phyloP scores from a whole-genome alignment of 2,888 invertebrate genomes.

The Scaptomyza tumidula region DNA sequence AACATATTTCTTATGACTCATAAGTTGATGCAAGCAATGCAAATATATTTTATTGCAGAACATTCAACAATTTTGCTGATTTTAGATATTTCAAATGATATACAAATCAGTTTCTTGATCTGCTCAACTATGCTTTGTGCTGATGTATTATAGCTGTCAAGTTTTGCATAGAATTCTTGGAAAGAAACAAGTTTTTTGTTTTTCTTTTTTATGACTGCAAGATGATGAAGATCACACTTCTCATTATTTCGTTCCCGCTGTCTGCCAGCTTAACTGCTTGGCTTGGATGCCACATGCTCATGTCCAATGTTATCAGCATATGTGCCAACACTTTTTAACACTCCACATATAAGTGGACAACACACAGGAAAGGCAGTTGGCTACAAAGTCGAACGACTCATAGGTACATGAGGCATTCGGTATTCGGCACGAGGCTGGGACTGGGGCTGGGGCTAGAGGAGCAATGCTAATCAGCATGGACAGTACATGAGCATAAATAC shows the following conservation, averaged over 20 bases:
- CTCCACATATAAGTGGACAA: slow-evolving; percentile 20
- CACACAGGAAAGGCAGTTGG: slow-evolving; percentile 22
- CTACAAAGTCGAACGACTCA: neutral
- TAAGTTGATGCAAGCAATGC: slow-evolving; percentile 9
- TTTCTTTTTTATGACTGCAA: neutral
- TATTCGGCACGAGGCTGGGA: neutral
- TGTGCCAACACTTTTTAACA: slow-evolving; percentile 56
- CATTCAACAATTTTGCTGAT: neutral
- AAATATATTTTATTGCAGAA: neutral
- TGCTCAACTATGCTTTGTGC: slow-evolving; percentile 20
- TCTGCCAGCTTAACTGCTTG: slow-evolving; percentile 25
- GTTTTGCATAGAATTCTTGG: slow-evolving; percentile 30
- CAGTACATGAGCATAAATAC: slow-evolving; percentile 41
- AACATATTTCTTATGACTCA: neutral
- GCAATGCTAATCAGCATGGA: slow-evolving; percentile 50
- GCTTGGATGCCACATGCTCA: slow-evolving; percentile 12
- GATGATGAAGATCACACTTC: slow-evolving; percentile 39
- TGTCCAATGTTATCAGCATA: slow-evolving; percentile 51
- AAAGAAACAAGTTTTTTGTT: slow-evolving; percentile 3
- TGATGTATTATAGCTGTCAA: slow-evolving; percentile 44
- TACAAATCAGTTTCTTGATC: slow-evolving; percentile 36
- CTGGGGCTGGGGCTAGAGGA: slow-evolving; percentile 8
- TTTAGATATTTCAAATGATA: slow-evolving; percentile 16
- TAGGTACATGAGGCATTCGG: neutral
- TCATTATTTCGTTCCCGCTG: slow-evolving; percentile 36